Conservation (phyloP, 2,113 vertebrate species). For the Corydoras sp. region DNA sequence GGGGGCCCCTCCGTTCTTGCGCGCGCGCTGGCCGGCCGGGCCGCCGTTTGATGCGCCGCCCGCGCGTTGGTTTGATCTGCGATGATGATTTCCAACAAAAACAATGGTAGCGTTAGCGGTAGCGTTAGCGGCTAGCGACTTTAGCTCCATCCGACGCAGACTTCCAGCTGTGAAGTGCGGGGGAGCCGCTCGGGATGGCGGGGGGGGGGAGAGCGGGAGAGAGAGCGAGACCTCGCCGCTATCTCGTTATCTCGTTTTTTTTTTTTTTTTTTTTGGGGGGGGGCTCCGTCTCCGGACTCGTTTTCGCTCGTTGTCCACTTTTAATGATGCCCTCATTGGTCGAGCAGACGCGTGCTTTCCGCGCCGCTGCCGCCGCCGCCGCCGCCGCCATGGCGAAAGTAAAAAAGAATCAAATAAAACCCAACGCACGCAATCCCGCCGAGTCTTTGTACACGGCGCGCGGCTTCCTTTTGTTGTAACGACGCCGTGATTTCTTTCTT, state of each 20-base stretch:
- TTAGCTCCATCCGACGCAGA: slow-evolving; percentile 48
- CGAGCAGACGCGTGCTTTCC: not conserved
- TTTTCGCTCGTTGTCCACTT: slow-evolving; percentile 12
- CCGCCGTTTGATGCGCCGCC: slow-evolving; percentile 27
- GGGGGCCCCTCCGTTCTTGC: no score
- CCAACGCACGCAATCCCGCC: no score
- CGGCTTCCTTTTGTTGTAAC: no score
- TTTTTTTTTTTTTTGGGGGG: not conserved
- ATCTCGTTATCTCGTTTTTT: not conserved
- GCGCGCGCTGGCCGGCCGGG: not conserved
- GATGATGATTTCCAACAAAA: slow-evolving; percentile 55
- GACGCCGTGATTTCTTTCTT: no score
- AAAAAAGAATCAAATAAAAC: not conserved
- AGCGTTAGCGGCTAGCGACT: slow-evolving; percentile 42
- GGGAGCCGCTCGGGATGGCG: slow-evolving; percentile 2
- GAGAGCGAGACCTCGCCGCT: slow-evolving; percentile 10
- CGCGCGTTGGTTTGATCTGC: slow-evolving; percentile 44
- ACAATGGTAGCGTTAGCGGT: slow-evolving; percentile 59
- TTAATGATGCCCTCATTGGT: slow-evolving; percentile 32
- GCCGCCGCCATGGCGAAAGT: not conserved
- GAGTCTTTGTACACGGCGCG: no score
- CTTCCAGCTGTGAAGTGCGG: slow-evolving; percentile 47
- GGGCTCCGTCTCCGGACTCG: not conserved
- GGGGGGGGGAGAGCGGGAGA: slow-evolving; percentile 11
- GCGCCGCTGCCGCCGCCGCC: not conserved